Percentiles rank a stretch among this genome's conserved stretches.
Evolutionary conservation across 2,888 invertebrate species (phyloP).

Genomic region (Spilarctia lutea): DNA sequence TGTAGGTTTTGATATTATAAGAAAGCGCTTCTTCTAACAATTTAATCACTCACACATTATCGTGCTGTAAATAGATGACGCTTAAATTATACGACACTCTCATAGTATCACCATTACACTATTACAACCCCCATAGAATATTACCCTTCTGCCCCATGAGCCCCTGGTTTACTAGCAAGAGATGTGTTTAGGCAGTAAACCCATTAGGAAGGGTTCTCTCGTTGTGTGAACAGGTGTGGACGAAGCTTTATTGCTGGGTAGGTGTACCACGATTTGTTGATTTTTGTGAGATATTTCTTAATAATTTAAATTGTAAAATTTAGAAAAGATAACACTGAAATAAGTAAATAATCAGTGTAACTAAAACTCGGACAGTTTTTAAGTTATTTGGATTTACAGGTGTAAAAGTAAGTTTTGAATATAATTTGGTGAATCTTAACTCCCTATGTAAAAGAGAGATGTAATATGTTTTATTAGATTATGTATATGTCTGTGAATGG

Average conservation of each 20-base stretch:
- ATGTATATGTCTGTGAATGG: no score
- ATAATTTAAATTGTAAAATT: background rate
- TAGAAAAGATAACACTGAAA: no score
- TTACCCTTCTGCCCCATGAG: slow-evolving; percentile 15
- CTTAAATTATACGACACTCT: background rate
- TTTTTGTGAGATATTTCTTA: background rate
- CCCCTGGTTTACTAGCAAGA: slow-evolving; percentile 17
- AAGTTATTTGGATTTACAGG: no score
- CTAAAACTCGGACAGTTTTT: no score
- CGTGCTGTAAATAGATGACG: background rate
- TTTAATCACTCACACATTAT: background rate
- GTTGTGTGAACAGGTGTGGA: slow-evolving; percentile 60
- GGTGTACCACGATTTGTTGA: slow-evolving; percentile 19
- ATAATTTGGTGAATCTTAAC: no score
- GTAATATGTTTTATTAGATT: no score
- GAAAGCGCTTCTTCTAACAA: background rate
- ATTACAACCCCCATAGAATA: slow-evolving; percentile 18
- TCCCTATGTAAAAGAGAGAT: no score
- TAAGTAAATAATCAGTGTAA: no score
- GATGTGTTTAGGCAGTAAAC: slow-evolving; percentile 61
- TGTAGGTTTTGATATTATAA: background rate
- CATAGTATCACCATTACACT: slow-evolving; percentile 14
- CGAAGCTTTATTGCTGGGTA: slow-evolving; percentile 39
- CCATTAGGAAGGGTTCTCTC: slow-evolving; percentile 67
- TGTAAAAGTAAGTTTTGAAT: no score